These are phyloP conservation scores for Cygnus atratus DNA, from an alignment of 2,113 vertebrate species.

Conservation along the genomic window DNA sequence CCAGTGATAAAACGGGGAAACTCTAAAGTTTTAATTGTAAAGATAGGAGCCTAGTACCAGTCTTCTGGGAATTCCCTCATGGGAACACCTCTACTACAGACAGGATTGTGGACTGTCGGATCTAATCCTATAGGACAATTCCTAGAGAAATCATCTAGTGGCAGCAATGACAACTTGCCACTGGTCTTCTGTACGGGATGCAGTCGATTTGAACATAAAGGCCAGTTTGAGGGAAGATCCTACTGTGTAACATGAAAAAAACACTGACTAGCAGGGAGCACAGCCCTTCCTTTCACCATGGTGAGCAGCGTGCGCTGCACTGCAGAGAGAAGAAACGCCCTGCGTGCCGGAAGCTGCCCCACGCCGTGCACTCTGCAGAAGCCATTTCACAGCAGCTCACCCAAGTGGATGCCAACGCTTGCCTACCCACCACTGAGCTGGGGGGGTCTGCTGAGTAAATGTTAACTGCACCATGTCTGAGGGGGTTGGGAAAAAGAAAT, in stretches of 20 bases:
- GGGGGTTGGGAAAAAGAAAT: background rate
- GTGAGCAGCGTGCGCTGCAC: background rate
- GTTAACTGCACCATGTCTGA: accelerated
- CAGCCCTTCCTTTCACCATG: background rate
- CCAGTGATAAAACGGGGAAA: accelerated
- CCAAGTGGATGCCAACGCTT: background rate
- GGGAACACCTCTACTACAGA: background rate
- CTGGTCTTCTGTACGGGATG: background rate
- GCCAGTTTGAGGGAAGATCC: background rate
- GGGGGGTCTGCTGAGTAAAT: background rate
- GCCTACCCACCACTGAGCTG: background rate
- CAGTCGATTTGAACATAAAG: background rate
- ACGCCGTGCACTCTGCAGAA: background rate
- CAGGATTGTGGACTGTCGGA: background rate
- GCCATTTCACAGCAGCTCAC: background rate
- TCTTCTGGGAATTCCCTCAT: background rate
- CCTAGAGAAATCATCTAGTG: background rate
- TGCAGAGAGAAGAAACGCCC: background rate
- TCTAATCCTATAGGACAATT: background rate
- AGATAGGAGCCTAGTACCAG: background rate
- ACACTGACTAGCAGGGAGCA: background rate
- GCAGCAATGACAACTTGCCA: background rate
- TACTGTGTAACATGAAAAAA: background rate
- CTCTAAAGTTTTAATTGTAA: background rate
- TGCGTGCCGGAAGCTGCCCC: background rate